These are phyloP conservation scores for Sigmodon hispidus DNA, from an alignment of 2,113 vertebrate genomes.

Conservation along the genomic window DNA sequence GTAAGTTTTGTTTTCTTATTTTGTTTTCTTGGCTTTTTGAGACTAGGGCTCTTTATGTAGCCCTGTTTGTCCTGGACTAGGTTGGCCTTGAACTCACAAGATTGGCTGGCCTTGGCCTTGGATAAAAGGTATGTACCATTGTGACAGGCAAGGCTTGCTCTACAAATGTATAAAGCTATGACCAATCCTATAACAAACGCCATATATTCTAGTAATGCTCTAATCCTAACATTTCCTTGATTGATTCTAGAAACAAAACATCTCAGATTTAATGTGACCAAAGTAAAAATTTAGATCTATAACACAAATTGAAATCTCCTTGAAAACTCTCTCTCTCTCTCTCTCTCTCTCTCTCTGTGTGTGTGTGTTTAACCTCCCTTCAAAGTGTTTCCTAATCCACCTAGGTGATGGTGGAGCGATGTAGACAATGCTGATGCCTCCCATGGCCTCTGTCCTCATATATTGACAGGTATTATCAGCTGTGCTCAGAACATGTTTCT, in stretches of 20 bases:
- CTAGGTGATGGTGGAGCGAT: neutral
- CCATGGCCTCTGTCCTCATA: accelerated
- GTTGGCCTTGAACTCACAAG: neutral
- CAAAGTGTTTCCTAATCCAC: neutral
- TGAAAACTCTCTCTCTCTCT: too few relatives aligned
- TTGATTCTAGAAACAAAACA: slow-evolving; percentile 9
- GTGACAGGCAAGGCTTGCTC: neutral
- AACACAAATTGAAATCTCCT: neutral
- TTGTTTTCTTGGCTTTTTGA: neutral
- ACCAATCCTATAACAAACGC: neutral
- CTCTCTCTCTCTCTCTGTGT: too few relatives aligned
- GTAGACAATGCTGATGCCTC: neutral
- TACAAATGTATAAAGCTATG: neutral
- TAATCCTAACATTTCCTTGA: neutral
- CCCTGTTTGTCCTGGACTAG: neutral
- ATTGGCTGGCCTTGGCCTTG: neutral
- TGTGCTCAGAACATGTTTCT: neutral
- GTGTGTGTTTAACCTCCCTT: neutral
- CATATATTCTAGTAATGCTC: neutral
- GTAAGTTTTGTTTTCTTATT: neutral
- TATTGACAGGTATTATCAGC: neutral
- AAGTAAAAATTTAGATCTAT: neutral
- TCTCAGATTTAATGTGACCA: neutral
- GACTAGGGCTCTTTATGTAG: neutral
- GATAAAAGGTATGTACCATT: neutral